These are phyloP conservation scores for Chaetogeoica ovagalla DNA, from an alignment of 2,888 invertebrate genomes.

Conservation along the genomic window DNA sequence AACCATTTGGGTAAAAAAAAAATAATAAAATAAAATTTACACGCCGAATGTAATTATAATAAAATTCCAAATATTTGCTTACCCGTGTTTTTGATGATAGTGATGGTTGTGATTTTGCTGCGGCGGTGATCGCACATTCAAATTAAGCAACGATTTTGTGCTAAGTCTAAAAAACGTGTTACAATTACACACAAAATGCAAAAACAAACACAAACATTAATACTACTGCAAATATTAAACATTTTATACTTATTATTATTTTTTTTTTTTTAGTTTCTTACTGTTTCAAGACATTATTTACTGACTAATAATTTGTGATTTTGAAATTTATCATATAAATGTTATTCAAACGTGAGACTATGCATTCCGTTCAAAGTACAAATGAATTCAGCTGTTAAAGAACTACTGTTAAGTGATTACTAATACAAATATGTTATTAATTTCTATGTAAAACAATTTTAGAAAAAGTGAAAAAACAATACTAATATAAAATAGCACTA, in stretches of 20 bases:
- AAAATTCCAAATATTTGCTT: constrained; percentile 57
- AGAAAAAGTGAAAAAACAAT: neutral
- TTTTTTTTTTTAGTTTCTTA: neutral
- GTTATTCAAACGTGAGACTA: too few relatives aligned
- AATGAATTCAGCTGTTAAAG: too few relatives aligned
- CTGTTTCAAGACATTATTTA: neutral
- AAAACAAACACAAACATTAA: constrained; percentile 57
- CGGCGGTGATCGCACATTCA: constrained; percentile 65
- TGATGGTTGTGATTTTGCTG: constrained; percentile 62
- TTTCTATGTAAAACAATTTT: too few relatives aligned
- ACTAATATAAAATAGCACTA: neutral
- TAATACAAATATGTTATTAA: too few relatives aligned
- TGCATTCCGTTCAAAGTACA: too few relatives aligned
- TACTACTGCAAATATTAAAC: constrained; percentile 56
- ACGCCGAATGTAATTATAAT: neutral
- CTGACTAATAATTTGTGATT: neutral
- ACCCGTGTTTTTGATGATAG: constrained; percentile 60
- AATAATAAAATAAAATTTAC: too few relatives aligned
- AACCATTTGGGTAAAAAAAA: too few relatives aligned
- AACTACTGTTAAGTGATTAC: too few relatives aligned
- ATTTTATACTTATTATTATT: constrained; percentile 53
- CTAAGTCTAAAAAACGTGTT: constrained; percentile 53
- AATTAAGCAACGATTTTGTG: constrained; percentile 62
- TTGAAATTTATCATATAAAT: neutral
- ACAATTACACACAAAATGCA: constrained; percentile 58